Base-by-base conservation (phyloP, 2,113 vertebrate genomes). In the Petaurus breviceps region DNA sequence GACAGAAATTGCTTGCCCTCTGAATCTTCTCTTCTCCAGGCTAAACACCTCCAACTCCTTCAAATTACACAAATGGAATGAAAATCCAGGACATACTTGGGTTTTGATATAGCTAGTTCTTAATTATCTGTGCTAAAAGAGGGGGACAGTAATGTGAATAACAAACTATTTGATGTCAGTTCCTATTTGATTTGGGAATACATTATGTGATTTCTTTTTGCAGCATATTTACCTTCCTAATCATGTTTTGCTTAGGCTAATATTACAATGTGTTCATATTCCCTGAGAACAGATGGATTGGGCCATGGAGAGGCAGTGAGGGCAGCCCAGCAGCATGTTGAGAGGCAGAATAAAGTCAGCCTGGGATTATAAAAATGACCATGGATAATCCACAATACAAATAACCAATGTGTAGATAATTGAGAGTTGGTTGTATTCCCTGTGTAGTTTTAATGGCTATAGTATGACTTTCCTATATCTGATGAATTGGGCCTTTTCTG, bases 241-340 rank as follows among this genome's bases (percentile, higher is more conserved):
- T 84, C 68, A 84, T 84, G n/a, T 84, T 84, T 84, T 84, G 68
- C 68, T 84, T 84, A 43, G 68, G 68, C 68, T 84, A 84, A 84
- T 84, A 84, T 84, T 84, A 84, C 68, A 84, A 84, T 84, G 68
- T 84, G 68, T 84, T 84, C 68, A 84, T 84, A 84, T 84, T 84
- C 68, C 68, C 68, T 84, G 68, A 84, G n/a, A 84, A 84, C 68
- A 84, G 68, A 84, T 84, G 68, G 68, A 84, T 84, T 84, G 68
- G 68, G 68, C n/a, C 68, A 84, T 84, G 68, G 68, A 84, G 68
- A 84, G 68, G 68, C n/a, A 8, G n/a, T 84, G 68, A 84, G 68
- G 68, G n/a, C 68, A 84, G 68, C 68, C 68, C 11, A 11, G 68
- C 68, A 84, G n/a, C 37, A 84, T 84, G 68, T 84, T 84, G 68